phyloP scores from a whole-genome alignment of 2,888 invertebrate species.

The Meandrusa payeni region DNA sequence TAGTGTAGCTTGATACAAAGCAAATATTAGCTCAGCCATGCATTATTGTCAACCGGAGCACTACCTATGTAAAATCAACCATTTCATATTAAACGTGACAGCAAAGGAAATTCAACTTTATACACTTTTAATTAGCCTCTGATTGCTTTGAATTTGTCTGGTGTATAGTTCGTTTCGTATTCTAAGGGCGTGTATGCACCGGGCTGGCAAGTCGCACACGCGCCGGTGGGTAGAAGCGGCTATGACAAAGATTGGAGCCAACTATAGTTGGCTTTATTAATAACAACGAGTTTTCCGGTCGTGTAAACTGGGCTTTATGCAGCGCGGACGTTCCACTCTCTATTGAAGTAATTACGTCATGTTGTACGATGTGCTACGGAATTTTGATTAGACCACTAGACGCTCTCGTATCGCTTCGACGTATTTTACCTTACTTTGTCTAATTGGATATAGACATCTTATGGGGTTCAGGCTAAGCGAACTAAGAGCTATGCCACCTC shows the following conservation, averaged over 20 bases:
- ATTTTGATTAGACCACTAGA: too few relatives aligned
- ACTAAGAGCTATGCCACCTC: too few relatives aligned
- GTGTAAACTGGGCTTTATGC: slow-evolving; percentile 35
- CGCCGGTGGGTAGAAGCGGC: slow-evolving; percentile 61
- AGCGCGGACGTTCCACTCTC: slow-evolving; percentile 33
- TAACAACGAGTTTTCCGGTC: slow-evolving; percentile 60
- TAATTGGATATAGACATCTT: too few relatives aligned
- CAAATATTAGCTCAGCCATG: slow-evolving; percentile 79
- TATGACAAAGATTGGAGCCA: slow-evolving; percentile 73
- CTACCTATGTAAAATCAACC: slow-evolving; percentile 33
- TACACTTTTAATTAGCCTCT: slow-evolving; percentile 1
- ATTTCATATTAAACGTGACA: slow-evolving; percentile 32
- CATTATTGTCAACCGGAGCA: slow-evolving; percentile 77
- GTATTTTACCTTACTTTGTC: too few relatives aligned
- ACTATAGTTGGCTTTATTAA: slow-evolving; percentile 66
- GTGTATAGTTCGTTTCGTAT: slow-evolving; percentile 23
- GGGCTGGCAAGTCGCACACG: slow-evolving; percentile 65
- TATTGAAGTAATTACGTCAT: slow-evolving; percentile 35
- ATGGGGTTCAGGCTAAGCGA: too few relatives aligned
- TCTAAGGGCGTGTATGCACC: slow-evolving; percentile 54
- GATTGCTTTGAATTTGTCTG: slow-evolving; percentile 24
- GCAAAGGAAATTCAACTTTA: slow-evolving; percentile 27
- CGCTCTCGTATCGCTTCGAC: too few relatives aligned
- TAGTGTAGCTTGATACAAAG: slow-evolving; percentile 74
- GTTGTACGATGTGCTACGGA: slow-evolving; percentile 1